Evolutionary conservation across 2,888 invertebrate species (phyloP), one percentile per base, ranked within the genome.

Genomic region (Cerceris ruficornis): DNA sequence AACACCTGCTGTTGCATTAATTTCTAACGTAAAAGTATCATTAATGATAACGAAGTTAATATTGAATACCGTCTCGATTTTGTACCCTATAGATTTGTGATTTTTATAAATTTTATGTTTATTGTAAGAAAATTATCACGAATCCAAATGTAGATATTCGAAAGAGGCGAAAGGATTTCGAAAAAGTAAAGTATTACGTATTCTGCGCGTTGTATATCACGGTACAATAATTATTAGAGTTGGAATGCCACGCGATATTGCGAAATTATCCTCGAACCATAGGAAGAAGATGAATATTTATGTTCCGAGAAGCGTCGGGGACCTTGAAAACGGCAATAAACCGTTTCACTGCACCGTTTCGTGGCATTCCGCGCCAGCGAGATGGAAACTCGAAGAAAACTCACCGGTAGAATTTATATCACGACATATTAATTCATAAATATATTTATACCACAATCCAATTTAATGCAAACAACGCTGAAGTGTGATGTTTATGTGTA

Each of bases 201-300:
- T 57, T 46, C 13, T 11, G 13, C 46, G 8, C n/a, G 52, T 46
- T 28, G 60, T 58, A 59, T 13, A 59, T 50, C 67, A 42, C 65
- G 69, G 49, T 46, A 67, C 80, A 64, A 75, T 67, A 71, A 77
- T 83, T 75, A 70, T 66, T 55, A 77, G 67, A 54, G 66, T 64
- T 62, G 72, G 39, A 60, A 65, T 75, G 78, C 57, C 72, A 69
- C 61, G 74, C 68, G 57, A 70, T 71, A 69, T 81, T 84, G 78
- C 75, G 78, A 84, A 73, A 77, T 78, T 69, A 78, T 75, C 64
- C 73, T 59, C 68, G 61, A 49, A 64, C 57, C 73, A 75, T 73
- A 67, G 77, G 66, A 77, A 61, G 72, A 84, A 72, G 79, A 84
- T 84, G 84, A 84, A 84, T 84, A 84, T 84, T 84, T 82, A 84